Base-by-base conservation (phyloP, 2,797 vertebrate species). In the Rhincodon typus region DNA sequence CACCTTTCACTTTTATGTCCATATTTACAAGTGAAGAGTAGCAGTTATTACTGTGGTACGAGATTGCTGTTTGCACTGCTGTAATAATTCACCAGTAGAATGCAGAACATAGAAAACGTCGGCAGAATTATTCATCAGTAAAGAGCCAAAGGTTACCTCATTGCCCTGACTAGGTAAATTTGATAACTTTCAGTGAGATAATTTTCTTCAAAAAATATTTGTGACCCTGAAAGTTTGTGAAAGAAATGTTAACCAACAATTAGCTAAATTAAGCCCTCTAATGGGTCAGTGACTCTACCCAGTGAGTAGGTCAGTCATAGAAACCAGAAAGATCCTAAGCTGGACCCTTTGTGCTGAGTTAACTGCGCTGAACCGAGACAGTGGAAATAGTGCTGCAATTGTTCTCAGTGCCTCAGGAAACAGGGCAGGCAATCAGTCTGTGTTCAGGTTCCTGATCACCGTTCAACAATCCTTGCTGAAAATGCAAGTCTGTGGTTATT, bases 381-480 rank as follows among this genome's bases (percentile, higher is more conserved):
- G n/a, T 67, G 25, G 62, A 38, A 93, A 93, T 93, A 42, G 90
- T 42, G 13, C 34, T 93, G 90, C 25, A 93, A 69, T 93, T 93
- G 90, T 93, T 69, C 90, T 19, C 62, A 93, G 19, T 42, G 90
- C 90, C 62, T 93, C 62, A 2, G 90, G 90, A 67, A n/a, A 93
- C 34, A 93, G 21, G 34, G 62, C 69, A 23, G 90, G 42, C 90
- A 93, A 93, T 42, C 19, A 13, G 66, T 69, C 90, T 21, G 66
- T 93, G 34, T 69, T 93, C n/a, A 23, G 66, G n/a, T 42, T 93
- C 53, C n/a, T 69, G 90, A 25, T 93, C 62, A 38, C 66, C 12
- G 69, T 69, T n/a, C 66, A 67, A 10, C 66, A 67, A 69, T 69
- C 90, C n/a, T 38, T 42, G 62, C 34, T 69, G 90, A n/a, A 66